Conservation (phyloP, 2,113 vertebrate genomes). For the Pachypanchax playfairii region DNA sequence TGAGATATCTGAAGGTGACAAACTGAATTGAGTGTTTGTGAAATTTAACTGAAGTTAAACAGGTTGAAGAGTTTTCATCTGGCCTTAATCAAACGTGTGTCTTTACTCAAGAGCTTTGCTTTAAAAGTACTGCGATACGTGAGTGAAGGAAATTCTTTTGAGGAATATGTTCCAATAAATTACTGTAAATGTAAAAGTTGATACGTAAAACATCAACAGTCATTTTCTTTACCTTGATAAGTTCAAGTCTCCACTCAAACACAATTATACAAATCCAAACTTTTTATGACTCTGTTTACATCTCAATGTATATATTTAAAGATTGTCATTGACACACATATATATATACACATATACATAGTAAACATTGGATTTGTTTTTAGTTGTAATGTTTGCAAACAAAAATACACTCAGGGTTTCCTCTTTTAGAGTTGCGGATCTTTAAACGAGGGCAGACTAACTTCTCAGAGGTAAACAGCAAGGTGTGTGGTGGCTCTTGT, state of each 20-base stretch:
- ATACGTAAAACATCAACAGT: background rate
- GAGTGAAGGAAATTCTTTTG: background rate
- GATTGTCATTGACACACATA: too few relatives aligned
- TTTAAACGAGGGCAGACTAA: slow-evolving; percentile 13
- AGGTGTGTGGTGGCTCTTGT: slow-evolving; percentile 13
- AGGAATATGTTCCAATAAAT: background rate
- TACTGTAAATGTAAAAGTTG: background rate
- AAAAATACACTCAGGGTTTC: slow-evolving; percentile 32
- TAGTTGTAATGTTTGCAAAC: slow-evolving; percentile 24
- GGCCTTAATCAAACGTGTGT: background rate
- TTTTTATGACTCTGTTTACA: too few relatives aligned
- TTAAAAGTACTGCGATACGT: background rate
- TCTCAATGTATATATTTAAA: too few relatives aligned
- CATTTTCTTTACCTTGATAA: background rate
- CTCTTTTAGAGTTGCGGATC: slow-evolving; percentile 22
- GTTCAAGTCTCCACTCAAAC: background rate
- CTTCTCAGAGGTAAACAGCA: slow-evolving; percentile 40
- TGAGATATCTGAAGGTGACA: slow-evolving; percentile 30
- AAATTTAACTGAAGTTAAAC: slow-evolving; percentile 12
- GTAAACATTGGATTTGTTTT: background rate
- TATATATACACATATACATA: too few relatives aligned
- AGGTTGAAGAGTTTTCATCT: background rate
- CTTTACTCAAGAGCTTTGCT: background rate
- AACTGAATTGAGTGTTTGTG: slow-evolving; percentile 7
- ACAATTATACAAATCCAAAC: background rate